Percentiles rank a stretch among this genome's conserved stretches.
These are phyloP conservation scores for Bergia sp. DNA, from an alignment of 92 coral and sea anemone species.

Conservation along the genomic window DNA sequence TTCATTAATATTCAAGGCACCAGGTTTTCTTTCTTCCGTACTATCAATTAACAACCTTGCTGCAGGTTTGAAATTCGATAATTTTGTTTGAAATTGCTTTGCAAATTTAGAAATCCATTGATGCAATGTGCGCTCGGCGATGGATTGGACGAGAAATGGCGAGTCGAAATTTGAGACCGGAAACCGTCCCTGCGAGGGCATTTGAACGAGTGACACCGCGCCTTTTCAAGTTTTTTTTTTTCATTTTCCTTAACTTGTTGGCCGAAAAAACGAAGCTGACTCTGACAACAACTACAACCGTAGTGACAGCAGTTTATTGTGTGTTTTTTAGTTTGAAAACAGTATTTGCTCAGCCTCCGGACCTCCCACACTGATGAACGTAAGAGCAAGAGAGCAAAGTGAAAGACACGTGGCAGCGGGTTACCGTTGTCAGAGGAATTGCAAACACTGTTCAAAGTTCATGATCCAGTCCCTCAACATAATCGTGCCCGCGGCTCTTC, in stretches of 20 bases:
- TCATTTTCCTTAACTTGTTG: neutral
- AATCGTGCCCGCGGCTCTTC: neutral
- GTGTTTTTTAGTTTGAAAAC: neutral
- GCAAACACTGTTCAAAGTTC: neutral
- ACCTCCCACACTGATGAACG: conserved; percentile 19
- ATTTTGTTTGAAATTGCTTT: neutral
- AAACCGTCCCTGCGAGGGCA: neutral
- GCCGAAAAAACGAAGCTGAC: neutral
- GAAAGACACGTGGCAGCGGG: conserved; percentile 1
- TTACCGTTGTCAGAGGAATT: neutral
- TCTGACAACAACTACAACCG: neutral
- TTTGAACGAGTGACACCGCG: neutral
- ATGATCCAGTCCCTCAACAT: neutral
- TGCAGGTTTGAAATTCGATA: conserved; percentile 18
- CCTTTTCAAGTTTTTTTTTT: neutral
- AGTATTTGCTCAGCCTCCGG: conserved; percentile 10
- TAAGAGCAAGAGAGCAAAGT: neutral
- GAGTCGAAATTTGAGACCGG: conserved; percentile 40
- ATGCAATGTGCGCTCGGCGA: conserved; percentile 9
- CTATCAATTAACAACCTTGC: neutral
- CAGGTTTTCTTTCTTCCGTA: neutral
- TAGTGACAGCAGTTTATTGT: neutral
- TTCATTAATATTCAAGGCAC: neutral
- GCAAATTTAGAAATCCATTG: conserved; percentile 8
- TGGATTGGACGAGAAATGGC: conserved; percentile 19